phyloP scores from a whole-genome alignment of 2,888 invertebrate species.

The Zygogramma bicolorata region DNA sequence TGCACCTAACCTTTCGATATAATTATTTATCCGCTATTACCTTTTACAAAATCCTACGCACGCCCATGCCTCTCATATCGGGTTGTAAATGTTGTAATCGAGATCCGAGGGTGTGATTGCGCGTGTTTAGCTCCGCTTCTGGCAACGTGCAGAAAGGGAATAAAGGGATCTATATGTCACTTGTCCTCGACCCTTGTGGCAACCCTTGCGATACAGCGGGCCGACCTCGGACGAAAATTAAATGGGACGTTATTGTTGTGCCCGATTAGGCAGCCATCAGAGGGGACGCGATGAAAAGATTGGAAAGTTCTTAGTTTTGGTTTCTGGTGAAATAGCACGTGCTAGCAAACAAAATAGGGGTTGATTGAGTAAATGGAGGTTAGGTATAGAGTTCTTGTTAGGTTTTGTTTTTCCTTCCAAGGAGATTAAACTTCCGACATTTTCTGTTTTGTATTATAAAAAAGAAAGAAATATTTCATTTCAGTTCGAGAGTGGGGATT shows the following conservation, averaged over 20 bases:
- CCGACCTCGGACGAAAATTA: background rate
- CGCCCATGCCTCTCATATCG: slow-evolving; percentile 19
- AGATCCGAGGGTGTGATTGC: slow-evolving; percentile 61
- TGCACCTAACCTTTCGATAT: too few relatives aligned
- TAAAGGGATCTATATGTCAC: slow-evolving; percentile 57
- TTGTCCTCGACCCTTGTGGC: slow-evolving; percentile 45
- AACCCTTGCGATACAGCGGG: slow-evolving; percentile 6
- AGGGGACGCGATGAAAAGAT: background rate
- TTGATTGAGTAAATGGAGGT: too few relatives aligned
- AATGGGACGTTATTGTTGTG: slow-evolving; percentile 4
- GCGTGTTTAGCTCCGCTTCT: slow-evolving; percentile 56
- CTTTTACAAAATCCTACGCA: background rate
- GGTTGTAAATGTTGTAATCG: slow-evolving; percentile 63
- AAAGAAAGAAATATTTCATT: too few relatives aligned
- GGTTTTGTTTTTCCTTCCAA: too few relatives aligned
- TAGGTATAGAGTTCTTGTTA: too few relatives aligned
- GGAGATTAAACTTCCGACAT: too few relatives aligned
- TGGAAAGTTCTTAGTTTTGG: too few relatives aligned
- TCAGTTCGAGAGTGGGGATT: too few relatives aligned
- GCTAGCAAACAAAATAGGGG: background rate
- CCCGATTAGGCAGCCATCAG: background rate
- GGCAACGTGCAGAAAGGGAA: slow-evolving; percentile 53
- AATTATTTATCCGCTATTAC: too few relatives aligned
- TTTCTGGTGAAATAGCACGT: background rate
- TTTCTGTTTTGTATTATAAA: too few relatives aligned